Percentiles rank a stretch among this genome's conserved stretches.
phyloP scores from a whole-genome alignment of 2,888 invertebrate genomes.

The Amphipoea oculea region DNA sequence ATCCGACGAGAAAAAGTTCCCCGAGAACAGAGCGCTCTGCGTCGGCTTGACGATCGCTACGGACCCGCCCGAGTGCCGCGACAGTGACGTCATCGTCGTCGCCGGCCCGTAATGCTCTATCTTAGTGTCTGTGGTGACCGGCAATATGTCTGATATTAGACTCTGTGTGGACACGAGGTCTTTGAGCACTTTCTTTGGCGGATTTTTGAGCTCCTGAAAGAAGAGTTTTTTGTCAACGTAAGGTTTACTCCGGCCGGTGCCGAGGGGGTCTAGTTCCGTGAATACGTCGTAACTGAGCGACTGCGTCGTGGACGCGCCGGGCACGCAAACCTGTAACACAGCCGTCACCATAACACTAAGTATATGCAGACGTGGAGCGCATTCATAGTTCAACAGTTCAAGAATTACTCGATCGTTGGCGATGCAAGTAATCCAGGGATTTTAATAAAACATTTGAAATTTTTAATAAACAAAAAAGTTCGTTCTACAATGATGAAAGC shows the following conservation, averaged over 20 bases:
- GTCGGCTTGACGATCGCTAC: constrained; percentile 84
- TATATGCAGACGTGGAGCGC: constrained; percentile 70
- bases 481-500: constrained; percentile 64
- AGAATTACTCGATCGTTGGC: constrained; percentile 53
- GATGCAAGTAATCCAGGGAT: constrained; percentile 53
- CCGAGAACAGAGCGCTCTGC: constrained; percentile 74
- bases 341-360: constrained; percentile 80
- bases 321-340: constrained; percentile 87
- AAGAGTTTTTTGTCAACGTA: constrained; percentile 99
- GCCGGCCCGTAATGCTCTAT: constrained; percentile 82
- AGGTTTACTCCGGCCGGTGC: constrained; percentile 97
- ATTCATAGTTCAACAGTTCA: constrained; percentile 46
- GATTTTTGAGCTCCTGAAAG: constrained; percentile 98
- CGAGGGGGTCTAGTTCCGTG: constrained; percentile 97
- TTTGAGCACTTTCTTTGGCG: constrained; percentile 97
- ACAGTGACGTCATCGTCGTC: constrained; percentile 87
- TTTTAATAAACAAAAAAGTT: constrained; percentile 54
- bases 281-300: constrained; percentile 94
- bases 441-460: constrained; percentile 23
- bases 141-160: constrained; percentile 81
- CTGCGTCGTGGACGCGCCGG: constrained; percentile 81
- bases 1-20: constrained; percentile 88
- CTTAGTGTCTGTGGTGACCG: constrained; percentile 78
- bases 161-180: constrained; percentile 92
- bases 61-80: constrained; percentile 87